Percentiles rank a stretch among this genome's conserved stretches.
Evolutionary conservation across 2,888 invertebrate genomes (phyloP).

Genomic region (Aricia artaxerxes): DNA sequence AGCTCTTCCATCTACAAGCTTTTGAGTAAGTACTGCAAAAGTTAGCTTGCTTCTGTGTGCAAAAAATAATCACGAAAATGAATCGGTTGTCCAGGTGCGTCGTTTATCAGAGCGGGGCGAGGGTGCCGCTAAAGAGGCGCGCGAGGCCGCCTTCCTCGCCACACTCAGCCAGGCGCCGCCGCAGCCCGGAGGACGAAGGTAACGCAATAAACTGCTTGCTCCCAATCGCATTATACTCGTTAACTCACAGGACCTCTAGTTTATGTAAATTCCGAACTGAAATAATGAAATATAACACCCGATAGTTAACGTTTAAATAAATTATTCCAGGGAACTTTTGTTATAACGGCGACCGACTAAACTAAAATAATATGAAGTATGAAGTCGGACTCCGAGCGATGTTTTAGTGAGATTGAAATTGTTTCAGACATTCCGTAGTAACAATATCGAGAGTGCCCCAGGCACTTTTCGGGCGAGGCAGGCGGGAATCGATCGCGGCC

Average conservation of each 20-base stretch:
- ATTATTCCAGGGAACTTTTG: neutral
- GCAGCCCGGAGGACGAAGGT: conserved; percentile 86
- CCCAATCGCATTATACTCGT: neutral
- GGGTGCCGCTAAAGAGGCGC: conserved; percentile 86
- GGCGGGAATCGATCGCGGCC: conserved; percentile 90
- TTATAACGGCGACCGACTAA: neutral
- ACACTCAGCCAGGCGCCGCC: conserved; percentile 89
- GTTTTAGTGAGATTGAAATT: conserved; percentile 33
- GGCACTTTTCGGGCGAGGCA: conserved; percentile 87
- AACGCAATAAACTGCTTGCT: conserved; percentile 29
- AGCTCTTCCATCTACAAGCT: too few species aligned
- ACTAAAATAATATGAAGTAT: conserved; percentile 7
- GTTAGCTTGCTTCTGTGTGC: neutral
- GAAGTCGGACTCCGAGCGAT: neutral
- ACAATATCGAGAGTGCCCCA: conserved; percentile 91
- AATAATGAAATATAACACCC: neutral
- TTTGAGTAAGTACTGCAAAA: too few species aligned
- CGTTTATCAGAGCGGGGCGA: conserved; percentile 90
- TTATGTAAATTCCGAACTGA: neutral
- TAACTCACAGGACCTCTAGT: neutral
- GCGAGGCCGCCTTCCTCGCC: conserved; percentile 90
- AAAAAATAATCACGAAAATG: neutral
- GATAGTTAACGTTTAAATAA: neutral
- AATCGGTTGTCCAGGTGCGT: conserved; percentile 78
- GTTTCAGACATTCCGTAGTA: conserved; percentile 88